These are phyloP conservation scores for Drosophila nr. perissopoda DNA, from an alignment of 2,888 invertebrate species.

Conservation along the genomic window DNA sequence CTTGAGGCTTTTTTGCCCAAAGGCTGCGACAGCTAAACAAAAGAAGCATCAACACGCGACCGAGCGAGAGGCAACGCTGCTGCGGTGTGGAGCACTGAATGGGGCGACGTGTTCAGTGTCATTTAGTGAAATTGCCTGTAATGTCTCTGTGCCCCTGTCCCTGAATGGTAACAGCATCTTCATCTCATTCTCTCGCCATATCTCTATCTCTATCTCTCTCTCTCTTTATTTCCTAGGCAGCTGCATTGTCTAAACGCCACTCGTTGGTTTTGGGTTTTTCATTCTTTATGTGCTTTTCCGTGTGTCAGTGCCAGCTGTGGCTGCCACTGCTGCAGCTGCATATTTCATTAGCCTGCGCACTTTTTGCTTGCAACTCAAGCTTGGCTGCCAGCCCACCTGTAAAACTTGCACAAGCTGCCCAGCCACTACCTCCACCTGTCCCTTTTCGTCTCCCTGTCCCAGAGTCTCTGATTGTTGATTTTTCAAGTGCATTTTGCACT, in stretches of 20 bases:
- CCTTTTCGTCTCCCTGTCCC: not conserved
- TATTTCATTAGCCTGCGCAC: constrained; percentile 71
- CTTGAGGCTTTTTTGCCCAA: constrained; percentile 61
- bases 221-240: constrained; percentile 10
- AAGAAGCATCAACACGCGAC: constrained; percentile 48
- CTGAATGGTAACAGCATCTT: constrained; percentile 47
- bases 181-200: not conserved
- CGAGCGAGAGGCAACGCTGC: constrained; percentile 1
- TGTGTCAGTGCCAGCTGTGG: constrained; percentile 53
- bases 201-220: not conserved
- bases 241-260: constrained; percentile 63
- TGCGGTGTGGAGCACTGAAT: constrained; percentile 5
- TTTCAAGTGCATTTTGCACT: constrained; percentile 72
- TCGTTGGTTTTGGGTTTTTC: constrained; percentile 49
- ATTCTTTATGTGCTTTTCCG: constrained; percentile 59
- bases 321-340: constrained; percentile 46
- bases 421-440: not conserved
- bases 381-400: constrained; percentile 57
- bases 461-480: constrained; percentile 52
- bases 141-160: constrained; percentile 54
- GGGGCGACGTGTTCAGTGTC: constrained; percentile 57
- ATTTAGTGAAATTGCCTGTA: constrained; percentile 71
- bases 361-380: constrained; percentile 29
- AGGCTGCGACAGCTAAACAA: constrained; percentile 58
- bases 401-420: constrained; percentile 7